A percentile compares a stretch with the other conserved stretches of the same genome.
Evolutionary conservation across 2,113 vertebrate species (phyloP).

Genomic region (Epinephelus lanceolatus): DNA sequence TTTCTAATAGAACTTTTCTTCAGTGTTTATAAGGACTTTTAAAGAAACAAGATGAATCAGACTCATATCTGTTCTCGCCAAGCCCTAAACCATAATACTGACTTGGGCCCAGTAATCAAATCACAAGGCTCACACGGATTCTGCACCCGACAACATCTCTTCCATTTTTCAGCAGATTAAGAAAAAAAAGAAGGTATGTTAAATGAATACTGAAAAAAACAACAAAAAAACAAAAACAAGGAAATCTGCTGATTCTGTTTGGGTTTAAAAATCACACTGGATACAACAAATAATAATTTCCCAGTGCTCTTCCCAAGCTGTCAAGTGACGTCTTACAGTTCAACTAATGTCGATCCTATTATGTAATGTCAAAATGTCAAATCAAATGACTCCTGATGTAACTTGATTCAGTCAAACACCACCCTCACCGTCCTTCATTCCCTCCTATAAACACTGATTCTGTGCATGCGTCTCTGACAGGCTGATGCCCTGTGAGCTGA

Average conservation of each 20-base stretch:
- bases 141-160: no score
- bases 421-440: not conserved
- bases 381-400: conserved; percentile 27
- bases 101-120: not conserved
- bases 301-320: conserved; percentile 15
- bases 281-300: not conserved
- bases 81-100: not conserved
- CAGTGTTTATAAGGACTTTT: not conserved
- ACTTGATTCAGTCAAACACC: conserved; percentile 19
- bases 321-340: conserved; percentile 13
- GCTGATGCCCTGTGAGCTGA: conserved; percentile 15
- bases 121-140: not conserved
- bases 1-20: not conserved
- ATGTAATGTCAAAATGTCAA: conserved; percentile 28
- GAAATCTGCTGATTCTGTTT: no score
- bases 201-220: no score
- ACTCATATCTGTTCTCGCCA: not conserved
- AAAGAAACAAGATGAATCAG: not conserved
- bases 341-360: conserved; percentile 2
- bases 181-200: no score
- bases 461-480: not conserved
- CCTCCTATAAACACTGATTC: not conserved
- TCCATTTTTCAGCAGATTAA: no score
- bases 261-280: not conserved
- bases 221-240: no score